These are phyloP conservation scores for Oceanodroma leucorhoa DNA, from an alignment of 2,797 vertebrate species.

Conservation along the genomic window DNA sequence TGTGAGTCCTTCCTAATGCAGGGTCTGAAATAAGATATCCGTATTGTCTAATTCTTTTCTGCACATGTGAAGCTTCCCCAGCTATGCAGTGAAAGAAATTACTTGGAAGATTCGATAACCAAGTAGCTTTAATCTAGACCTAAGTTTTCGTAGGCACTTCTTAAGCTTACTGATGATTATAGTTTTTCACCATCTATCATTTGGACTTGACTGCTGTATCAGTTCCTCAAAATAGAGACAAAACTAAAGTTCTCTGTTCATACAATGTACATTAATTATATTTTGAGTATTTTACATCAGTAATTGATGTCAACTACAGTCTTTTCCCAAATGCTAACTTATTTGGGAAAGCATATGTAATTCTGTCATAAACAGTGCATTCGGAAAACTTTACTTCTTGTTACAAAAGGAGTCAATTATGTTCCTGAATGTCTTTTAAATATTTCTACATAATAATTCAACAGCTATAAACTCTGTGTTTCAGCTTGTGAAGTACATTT, in stretches of 20 bases:
- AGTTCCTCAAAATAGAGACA: background rate
- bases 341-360: background rate
- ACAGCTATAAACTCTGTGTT: conserved; percentile 23
- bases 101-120: background rate
- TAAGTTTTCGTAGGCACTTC: background rate
- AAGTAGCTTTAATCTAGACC: background rate
- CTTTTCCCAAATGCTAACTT: background rate
- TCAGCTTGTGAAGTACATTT: conserved; percentile 91
- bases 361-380: background rate
- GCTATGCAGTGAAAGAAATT: background rate
- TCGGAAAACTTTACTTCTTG: background rate
- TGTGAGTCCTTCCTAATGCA: background rate
- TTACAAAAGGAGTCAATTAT: background rate
- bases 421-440: background rate
- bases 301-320: background rate
- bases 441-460: background rate
- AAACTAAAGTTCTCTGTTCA: background rate
- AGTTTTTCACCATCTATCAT: background rate
- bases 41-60: background rate
- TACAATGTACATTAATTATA: background rate
- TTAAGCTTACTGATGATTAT: background rate
- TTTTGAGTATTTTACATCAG: background rate
- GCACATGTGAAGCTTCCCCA: background rate
- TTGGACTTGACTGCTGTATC: background rate
- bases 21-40: background rate